Base-by-base conservation (phyloP, 2,888 invertebrate species). In the Neocrepidodera transversa region DNA sequence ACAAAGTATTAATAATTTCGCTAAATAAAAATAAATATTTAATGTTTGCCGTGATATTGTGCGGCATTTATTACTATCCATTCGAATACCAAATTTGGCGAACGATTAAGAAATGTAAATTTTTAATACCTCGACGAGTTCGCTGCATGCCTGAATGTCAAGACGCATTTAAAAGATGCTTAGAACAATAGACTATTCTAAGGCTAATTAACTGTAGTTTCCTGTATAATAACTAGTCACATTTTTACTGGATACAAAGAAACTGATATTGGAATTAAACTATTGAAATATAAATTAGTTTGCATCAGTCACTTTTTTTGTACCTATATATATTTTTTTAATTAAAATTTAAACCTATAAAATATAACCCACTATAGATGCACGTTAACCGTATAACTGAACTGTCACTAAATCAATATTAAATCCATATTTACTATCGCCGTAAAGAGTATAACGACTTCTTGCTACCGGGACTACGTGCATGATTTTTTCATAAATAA, bases 351-450 rank as follows among this genome's bases (percentile, higher is more conserved):
- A 6, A 54, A 13, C 13, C 17, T 20, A 38, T 54, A 38, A 54
- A 47, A 32, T 43, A 32, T 11, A 6, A 30, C 2, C 17, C 5
- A 8, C 14, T 17, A 6, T 17, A 11, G 13, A 38, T 17, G 38
- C 8, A 8, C 38, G 13, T 16, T 38, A 48, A 11, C 47, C 30
- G 32, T 50, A 58, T 40, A 47, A 58, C 51, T 43, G 49, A 59
- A 26, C 35, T 28, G 50, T 35, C 51, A 54, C 53, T 69, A 68
- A 70, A 69, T 70, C 70, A 68, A 66, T 58, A 60, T 67, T 67
- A 69, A 69, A 68, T 70, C 67, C 71, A 57, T 66, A 71, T 70
- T 70, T 70, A 70, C 63, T 66, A 59, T 67, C 42, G 63, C 63
- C 51, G 63, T 65, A 65, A 69, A 68, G 66, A 58, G 60, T 59